Evolutionary conservation across 2,113 vertebrate species (phyloP), one percentile per base, ranked within the genome.

Genomic region (Pao palembangensis): DNA sequence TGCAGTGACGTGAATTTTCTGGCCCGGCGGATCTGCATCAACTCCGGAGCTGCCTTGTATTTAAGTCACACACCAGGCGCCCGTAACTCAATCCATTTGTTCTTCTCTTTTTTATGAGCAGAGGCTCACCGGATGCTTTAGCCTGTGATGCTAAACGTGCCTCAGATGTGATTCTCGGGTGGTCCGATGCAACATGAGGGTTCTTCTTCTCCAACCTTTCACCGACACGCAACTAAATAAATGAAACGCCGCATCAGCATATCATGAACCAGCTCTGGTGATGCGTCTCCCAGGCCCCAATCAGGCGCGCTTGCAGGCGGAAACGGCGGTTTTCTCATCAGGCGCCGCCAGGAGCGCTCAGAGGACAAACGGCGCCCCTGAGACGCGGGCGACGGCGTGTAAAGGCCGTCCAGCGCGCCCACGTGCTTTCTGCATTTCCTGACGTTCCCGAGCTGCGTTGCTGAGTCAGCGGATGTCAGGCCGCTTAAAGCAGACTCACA

Each of bases 141-240:
- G 56, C 43, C n/a, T 1, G 55, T 1, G 55, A 66, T 57, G 51
- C 53, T 67, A 10, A 56, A 58, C 47, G 53, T 31, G 31, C 52
- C 23, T 60, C 50, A 16, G 20, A 8, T 49, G 28, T 1, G 17
- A 54, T 73, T 73, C 46, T 54, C 34, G 28, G 69, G 67, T 71
- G 71, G 76, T 75, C 81, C 46, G 69, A 48, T 49, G 67, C 61
- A 67, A 65, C 59, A 63, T 63, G 65, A 65, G 21, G 43, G 53
- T 67, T 58, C 21, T 17, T 73, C 52, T 51, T 71, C 51, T 49
- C 64, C 62, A 58, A 56, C 44, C 74, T 71, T 76, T 25, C 12
- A 64, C n/a, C 50, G 54, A 82, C 76, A 80, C 65, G 49, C 61
- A 75, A 76, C 83, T 79, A 85, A 82, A 74, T 80, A 53, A 81